A percentile compares a stretch with the other conserved stretches of the same genome.
phyloP scores from a whole-genome alignment of 2,797 vertebrate genomes.

The Hoplostethus mediterraneus region DNA sequence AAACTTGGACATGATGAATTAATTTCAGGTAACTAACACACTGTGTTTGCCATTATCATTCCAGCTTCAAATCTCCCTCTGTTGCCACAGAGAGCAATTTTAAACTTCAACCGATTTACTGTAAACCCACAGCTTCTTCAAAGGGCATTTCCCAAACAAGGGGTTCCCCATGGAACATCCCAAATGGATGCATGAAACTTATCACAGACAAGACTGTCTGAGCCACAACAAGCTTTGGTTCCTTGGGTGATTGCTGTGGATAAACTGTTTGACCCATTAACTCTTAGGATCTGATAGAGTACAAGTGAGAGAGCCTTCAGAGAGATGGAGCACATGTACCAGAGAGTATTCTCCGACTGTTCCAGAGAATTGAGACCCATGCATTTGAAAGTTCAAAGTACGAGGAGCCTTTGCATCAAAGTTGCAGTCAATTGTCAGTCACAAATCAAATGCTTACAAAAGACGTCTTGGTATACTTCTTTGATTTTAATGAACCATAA shows the following conservation, averaged over 20 bases:
- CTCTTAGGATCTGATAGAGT: constrained; percentile 22
- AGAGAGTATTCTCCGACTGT: constrained; percentile 5
- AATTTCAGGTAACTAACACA: constrained; percentile 6
- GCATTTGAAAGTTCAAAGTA: neutral
- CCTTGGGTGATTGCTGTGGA: constrained; percentile 1
- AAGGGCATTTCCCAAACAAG: constrained; percentile 30
- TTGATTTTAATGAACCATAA: neutral
- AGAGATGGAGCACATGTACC: constrained; percentile 12
- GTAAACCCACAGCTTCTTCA: constrained; percentile 43
- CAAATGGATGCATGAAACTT: constrained; percentile 12
- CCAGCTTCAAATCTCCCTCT: constrained; percentile 31
- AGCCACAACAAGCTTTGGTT: constrained; percentile 19
- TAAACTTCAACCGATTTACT: constrained; percentile 45
- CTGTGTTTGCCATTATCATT: constrained; percentile 26
- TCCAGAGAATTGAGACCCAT: constrained; percentile 8
- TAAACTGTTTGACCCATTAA: constrained; percentile 19
- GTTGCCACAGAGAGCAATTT: constrained; percentile 29
- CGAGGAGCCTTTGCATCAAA: neutral
- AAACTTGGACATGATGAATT: neutral
- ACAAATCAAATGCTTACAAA: no score
- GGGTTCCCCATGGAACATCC: constrained; percentile 30
- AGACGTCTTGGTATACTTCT: no score
- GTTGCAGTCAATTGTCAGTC: no score
- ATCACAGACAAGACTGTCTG: constrained; percentile 19
- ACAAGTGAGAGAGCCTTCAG: constrained; percentile 25